phyloP scores from a whole-genome alignment of 1,140 invertebrate genomes.

The Halyomorpha halys region DNA sequence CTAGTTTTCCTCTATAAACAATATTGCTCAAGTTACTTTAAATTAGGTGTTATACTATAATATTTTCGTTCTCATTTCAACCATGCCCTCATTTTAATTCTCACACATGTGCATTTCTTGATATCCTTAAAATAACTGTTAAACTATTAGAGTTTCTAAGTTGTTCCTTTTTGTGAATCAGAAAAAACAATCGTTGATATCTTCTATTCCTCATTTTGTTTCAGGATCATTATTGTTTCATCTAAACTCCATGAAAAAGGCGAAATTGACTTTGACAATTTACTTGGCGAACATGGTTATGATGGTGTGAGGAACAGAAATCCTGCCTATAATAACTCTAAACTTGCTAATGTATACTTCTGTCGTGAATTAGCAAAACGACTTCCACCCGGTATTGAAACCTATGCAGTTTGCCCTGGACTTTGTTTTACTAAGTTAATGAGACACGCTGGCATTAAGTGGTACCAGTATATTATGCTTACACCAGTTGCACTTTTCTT shows the following conservation, averaged over 20 bases:
- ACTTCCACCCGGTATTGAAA: conserved; percentile 45
- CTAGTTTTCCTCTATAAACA: too few species aligned
- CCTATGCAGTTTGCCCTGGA: conserved; percentile 71
- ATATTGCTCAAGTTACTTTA: too few species aligned
- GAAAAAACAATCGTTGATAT: too few species aligned
- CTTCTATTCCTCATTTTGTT: conserved; percentile 21
- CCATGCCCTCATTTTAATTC: too few species aligned
- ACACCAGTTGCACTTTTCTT: conserved; percentile 56
- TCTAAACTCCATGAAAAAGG: conserved; percentile 50
- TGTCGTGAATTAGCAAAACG: conserved; percentile 48
- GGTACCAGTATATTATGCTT: conserved; percentile 59
- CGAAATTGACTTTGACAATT: conserved; percentile 54
- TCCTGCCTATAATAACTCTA: conserved; percentile 66
- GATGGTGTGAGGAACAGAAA: conserved; percentile 41
- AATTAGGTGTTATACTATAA: too few species aligned
- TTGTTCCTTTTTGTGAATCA: too few species aligned
- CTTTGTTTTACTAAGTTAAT: conserved; percentile 70
- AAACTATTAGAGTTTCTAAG: too few species aligned
- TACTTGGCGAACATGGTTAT: conserved; percentile 48
- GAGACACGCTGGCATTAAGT: conserved; percentile 53
- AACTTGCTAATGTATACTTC: conserved; percentile 66
- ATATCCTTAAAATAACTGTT: too few species aligned
- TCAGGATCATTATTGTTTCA: conserved; percentile 45
- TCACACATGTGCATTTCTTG: too few species aligned
- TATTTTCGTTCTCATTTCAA: too few species aligned